Evolutionary conservation across 2,113 vertebrate genomes (phyloP).

Genomic region (Panurus biarmicus): DNA sequence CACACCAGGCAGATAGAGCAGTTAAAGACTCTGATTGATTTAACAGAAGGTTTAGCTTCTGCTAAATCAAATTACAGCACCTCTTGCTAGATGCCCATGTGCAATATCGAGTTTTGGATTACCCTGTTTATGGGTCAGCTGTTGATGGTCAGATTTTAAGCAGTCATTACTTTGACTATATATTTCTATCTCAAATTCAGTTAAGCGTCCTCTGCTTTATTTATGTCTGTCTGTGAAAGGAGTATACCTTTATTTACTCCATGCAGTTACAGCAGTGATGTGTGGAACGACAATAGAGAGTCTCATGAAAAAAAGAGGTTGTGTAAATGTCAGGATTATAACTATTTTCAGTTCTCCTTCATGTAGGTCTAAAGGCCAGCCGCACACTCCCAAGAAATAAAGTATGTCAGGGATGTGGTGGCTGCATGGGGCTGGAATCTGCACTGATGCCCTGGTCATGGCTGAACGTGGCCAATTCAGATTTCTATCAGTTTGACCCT

Average conservation of each 20-base stretch:
- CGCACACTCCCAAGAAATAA: neutral
- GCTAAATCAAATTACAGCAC: neutral
- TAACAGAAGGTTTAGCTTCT: slow-evolving; percentile 28
- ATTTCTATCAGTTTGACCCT: neutral
- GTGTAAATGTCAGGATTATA: neutral
- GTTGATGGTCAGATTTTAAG: neutral
- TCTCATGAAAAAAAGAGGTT: neutral
- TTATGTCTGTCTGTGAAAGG: neutral
- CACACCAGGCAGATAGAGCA: neutral
- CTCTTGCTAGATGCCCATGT: neutral
- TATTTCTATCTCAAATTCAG: neutral
- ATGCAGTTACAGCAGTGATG: neutral
- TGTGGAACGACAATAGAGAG: neutral
- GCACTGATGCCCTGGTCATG: neutral
- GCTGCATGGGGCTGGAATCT: neutral
- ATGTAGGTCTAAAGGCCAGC: neutral
- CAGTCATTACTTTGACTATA: neutral
- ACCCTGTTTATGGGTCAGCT: neutral
- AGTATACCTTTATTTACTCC: neutral
- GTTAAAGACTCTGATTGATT: slow-evolving; percentile 15
- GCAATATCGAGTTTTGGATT: neutral
- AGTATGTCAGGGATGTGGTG: neutral
- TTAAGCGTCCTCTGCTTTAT: neutral
- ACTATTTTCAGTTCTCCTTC: neutral
- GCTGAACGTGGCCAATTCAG: neutral